These are phyloP conservation scores for Montipora capitata DNA, from an alignment of 92 coral and sea anemone species.

Conservation along the genomic window DNA sequence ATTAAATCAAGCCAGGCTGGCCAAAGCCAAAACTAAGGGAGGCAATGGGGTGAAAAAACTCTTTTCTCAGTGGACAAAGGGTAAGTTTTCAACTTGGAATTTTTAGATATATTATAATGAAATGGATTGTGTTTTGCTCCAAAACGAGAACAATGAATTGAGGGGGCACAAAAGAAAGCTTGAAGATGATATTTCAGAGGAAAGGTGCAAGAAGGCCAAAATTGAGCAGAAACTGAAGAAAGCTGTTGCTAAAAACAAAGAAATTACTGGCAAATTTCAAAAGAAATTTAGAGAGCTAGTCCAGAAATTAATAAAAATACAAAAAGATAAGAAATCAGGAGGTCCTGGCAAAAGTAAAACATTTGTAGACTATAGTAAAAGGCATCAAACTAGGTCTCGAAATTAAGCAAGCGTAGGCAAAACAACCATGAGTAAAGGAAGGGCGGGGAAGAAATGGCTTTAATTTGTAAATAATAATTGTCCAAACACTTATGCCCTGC, in stretches of 20 bases:
- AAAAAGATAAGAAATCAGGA: constrained; percentile 36
- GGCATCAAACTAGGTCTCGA: constrained; percentile 29
- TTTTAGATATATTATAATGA: constrained; percentile 8
- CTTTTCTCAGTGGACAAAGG: neutral
- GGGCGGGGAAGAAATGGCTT: too few relatives aligned
- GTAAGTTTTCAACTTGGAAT: constrained; percentile 7
- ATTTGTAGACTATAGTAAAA: constrained; percentile 4
- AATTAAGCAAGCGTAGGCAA: too few relatives aligned
- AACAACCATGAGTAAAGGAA: too few relatives aligned
- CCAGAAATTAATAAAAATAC: constrained; percentile 55
- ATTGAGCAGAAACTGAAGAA: neutral
- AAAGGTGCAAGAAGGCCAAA: neutral
- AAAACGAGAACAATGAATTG: neutral
- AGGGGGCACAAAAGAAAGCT: constrained; percentile 13
- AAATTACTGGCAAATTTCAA: constrained; percentile 10
- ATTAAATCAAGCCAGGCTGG: constrained; percentile 28
- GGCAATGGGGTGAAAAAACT: constrained; percentile 14
- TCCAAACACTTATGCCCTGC: too few relatives aligned
- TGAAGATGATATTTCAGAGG: constrained; percentile 18
- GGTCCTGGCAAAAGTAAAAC: constrained; percentile 27
- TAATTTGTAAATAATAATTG: too few relatives aligned
- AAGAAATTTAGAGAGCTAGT: neutral
- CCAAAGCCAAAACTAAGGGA: constrained; percentile 38
- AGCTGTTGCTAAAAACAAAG: neutral
- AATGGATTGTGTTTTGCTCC: neutral